Evolutionary conservation across 1,140 invertebrate species (phyloP).

Genomic region (Subanguina moxae): DNA sequence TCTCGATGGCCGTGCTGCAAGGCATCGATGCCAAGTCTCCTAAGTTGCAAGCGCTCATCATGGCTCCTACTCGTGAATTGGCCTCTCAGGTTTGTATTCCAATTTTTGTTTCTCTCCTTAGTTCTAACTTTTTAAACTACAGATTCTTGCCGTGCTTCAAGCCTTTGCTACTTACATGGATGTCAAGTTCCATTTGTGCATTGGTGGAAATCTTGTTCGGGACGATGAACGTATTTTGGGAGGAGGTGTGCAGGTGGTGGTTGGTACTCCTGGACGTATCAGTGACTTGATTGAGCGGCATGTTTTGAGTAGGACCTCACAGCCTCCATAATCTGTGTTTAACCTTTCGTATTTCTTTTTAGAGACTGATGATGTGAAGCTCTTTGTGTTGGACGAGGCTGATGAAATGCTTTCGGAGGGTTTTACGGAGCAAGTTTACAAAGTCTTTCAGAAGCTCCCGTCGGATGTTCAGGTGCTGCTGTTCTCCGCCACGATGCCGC

Average conservation of each 20-base stretch:
- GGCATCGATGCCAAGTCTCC: slow-evolving; percentile 82
- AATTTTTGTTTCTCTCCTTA: background rate
- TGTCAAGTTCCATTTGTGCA: slow-evolving; percentile 97
- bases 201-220: slow-evolving; percentile 90
- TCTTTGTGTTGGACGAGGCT: slow-evolving; percentile 98
- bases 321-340: too few species aligned
- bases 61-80: slow-evolving; percentile 94
- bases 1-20: slow-evolving; percentile 96
- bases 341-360: too few species aligned
- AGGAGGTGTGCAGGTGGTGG: slow-evolving; percentile 94
- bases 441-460: slow-evolving; percentile 88
- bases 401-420: slow-evolving; percentile 99
- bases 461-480: slow-evolving; percentile 88
- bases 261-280: slow-evolving; percentile 53
- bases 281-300: slow-evolving; percentile 88
- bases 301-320: too few species aligned
- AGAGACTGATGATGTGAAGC: slow-evolving; percentile 79
- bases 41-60: slow-evolving; percentile 91
- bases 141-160: slow-evolving; percentile 28
- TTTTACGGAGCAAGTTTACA: slow-evolving; percentile 99
- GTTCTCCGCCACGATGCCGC: slow-evolving; percentile 94
- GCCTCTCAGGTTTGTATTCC: slow-evolving; percentile 76
- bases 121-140: background rate
- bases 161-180: slow-evolving; percentile 89
- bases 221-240: slow-evolving; percentile 97